Base-by-base conservation (phyloP, 2,888 invertebrate species). In the Fabriciana adippe region DNA sequence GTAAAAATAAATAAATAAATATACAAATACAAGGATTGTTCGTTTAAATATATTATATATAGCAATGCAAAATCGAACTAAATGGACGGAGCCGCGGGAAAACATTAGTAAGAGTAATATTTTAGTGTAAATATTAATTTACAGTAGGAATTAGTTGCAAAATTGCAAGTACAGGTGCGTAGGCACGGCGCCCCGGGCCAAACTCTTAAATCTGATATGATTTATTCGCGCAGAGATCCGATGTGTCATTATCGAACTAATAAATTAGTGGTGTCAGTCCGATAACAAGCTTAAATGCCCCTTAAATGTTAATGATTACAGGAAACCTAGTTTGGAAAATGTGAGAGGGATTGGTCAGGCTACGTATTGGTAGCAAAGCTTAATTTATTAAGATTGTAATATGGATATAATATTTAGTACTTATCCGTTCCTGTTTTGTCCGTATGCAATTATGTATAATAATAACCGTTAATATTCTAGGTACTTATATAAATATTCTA, bases 161-260 rank as follows among this genome's bases (percentile, higher is more conserved):
- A 62, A 53, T 26, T 6, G 48, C 48, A n/a, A n/a, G 21, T 26
- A 63, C 71, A 71, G 69, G 71, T 71, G 71, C 61, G 66, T 69
- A 60, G 55, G 62, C 45, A 48, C 35, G 51, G 51, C 66, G 59
- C 66, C 70, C 14, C 13, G 35, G 65, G 68, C 63, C 57, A n/a
- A 62, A 53, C 31, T 66, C 64, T 53, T 64, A 71, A 68, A 68
- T 63, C 68, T 62, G 66, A 65, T 71, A 72, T 72, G 72, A 72
- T 72, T 72, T 72, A 72, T 64, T 35, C 18, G 6, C 57, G n/a
- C 57, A 70, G 66, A 68, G 70, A 72, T 72, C 68, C 64, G 35
- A 61, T 62, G 64, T 64, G 72, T 70, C 72, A 72, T 70, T 72
- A 72, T 70, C 70, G 48, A 45, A 64, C 57, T 72, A 72, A 72